Base-by-base conservation (phyloP, 2,113 vertebrate species). In the Kobus ellipsiprymnus region DNA sequence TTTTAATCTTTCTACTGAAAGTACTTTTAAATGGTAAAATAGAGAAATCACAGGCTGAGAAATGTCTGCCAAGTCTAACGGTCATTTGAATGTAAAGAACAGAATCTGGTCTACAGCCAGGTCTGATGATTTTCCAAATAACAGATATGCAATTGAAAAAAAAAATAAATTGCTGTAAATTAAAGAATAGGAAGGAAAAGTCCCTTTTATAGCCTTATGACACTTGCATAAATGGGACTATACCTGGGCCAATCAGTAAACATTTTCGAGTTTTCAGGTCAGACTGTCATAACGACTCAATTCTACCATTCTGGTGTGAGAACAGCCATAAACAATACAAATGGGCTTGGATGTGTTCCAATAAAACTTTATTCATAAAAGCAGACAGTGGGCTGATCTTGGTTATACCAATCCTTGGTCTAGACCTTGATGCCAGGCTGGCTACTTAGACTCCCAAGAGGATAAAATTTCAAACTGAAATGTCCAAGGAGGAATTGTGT, bases 71-170 rank as follows among this genome's bases (percentile, higher is more conserved):
- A 96, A 10, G 5, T 46, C 46, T 78, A 64, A 59, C 89, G 10
- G 1, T 78, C 46, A 90, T 90, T 90, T 94, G 46, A 97, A 60
- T 78, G 78, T 74, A 62, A 85, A 97, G 57, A 95, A 62, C n/a
- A 16, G 36, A 90, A 80, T 80, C 78, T 95, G 67, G 19, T n/a
- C 16, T 90, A 87, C 1, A 67, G 9, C 17, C 12, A 87, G 21
- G 44, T 60, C 55, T 67, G n/a, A 74, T 67, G 21, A 93, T 44
- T 87, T 91, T 93, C 96, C 71, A 87, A 98, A 82, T 96, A 91
- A 71, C 36, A 93, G 15, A 46, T 57, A 57, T 25, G 93, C 67
- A 81, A 97, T 17, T 86, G 21, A 30, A 96, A 89, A 93, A 90
- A 12, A 59, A 40, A 40, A 3, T 17, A 60, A 60, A 62, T 90